Evolutionary conservation across 2,888 invertebrate genomes (phyloP).

Genomic region (Polydrusus cervinus): DNA sequence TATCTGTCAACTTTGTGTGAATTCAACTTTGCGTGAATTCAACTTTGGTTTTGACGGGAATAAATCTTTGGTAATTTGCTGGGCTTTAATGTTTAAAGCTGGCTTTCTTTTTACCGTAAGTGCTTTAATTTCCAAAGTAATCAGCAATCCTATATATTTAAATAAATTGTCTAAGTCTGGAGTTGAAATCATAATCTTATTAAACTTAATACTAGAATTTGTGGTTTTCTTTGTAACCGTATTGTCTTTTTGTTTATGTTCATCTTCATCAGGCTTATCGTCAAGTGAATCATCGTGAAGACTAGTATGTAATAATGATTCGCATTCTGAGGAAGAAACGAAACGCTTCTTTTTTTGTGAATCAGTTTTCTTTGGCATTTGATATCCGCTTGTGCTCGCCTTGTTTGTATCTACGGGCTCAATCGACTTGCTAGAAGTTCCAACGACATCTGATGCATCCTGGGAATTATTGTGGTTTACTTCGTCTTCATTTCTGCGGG

Average conservation of each 20-base stretch:
- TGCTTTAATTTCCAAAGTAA: too few relatives aligned
- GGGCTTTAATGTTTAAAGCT: too few relatives aligned
- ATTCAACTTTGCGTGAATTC: too few relatives aligned
- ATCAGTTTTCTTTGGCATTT: conserved; percentile 34
- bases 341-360: conserved; percentile 23
- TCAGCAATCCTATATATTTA: too few relatives aligned
- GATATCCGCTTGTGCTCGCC: conserved; percentile 36
- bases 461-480: conserved; percentile 29
- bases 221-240: conserved; percentile 15
- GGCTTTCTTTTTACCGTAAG: too few relatives aligned
- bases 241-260: conserved; percentile 22
- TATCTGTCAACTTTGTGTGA: too few relatives aligned
- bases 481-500: conserved; percentile 25
- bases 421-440: conserved; percentile 24
- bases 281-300: conserved; percentile 32
- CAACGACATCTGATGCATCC: conserved; percentile 28
- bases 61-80: too few relatives aligned
- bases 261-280: conserved; percentile 30
- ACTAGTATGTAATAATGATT: conserved; percentile 34
- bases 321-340: conserved; percentile 24
- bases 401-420: conserved; percentile 21
- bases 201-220: conserved; percentile 5
- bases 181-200: conserved; percentile 11
- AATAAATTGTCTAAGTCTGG: conserved; percentile 25
- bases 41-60: too few relatives aligned